Conservation (phyloP, 1,140 invertebrate genomes). For the Cotesia vestalis region DNA sequence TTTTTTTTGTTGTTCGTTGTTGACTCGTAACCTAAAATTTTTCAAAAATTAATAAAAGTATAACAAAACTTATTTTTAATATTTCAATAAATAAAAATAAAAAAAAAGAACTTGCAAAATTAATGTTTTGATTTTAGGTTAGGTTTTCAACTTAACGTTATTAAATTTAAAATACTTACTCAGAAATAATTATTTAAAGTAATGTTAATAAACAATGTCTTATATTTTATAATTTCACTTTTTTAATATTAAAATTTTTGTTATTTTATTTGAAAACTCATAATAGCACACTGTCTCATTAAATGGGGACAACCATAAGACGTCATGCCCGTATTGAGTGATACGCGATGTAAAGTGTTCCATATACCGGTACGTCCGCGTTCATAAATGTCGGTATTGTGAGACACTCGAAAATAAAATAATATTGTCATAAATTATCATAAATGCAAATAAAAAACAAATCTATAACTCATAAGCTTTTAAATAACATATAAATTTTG, state of each 20-base stretch:
- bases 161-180: constrained; percentile 5
- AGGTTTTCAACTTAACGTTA: neutral
- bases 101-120: neutral
- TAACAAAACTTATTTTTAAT: no score
- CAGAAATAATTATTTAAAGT: neutral
- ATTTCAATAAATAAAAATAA: neutral
- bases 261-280: neutral
- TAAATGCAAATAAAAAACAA: neutral
- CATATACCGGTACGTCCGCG: no score
- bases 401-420: neutral
- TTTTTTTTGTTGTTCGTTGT: neutral
- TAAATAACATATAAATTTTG: neutral
- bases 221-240: constrained; percentile 4
- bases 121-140: constrained; percentile 8
- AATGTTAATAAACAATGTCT: neutral
- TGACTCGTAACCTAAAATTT: neutral
- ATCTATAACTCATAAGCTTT: neutral
- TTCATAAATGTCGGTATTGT: no score
- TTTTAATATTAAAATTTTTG: neutral
- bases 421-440: neutral
- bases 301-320: neutral
- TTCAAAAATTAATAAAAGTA: neutral
- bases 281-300: neutral
- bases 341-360: no score
- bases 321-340: neutral